Evolutionary conservation across 2,888 invertebrate genomes (phyloP), one percentile per base, ranked within the genome.

Genomic region (Brenthis daphne): DNA sequence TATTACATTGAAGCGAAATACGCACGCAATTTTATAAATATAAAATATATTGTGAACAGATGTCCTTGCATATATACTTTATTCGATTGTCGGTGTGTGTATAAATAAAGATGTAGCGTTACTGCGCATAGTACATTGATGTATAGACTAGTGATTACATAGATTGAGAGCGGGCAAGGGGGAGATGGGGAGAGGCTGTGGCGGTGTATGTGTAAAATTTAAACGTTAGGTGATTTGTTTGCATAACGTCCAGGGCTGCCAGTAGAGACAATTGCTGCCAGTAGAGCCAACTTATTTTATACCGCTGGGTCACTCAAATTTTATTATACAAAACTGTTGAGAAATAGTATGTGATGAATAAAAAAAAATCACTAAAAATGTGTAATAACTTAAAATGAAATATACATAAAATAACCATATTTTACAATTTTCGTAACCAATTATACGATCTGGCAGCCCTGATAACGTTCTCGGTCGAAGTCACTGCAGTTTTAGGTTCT

Each of bases 401-500:
- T 20, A 20, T 20, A 20, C 20, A 20, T 20, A 20, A 20, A 20
- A 20, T 1, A 20, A 20, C 20, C 20, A 20, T 20, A 20, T 20
- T 20, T 20, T 20, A 20, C 20, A 20, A 20, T 20, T 20, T 20
- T 20, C 20, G 20, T 1, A 20, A 1, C 20, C 20, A 20, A 20
- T 20, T 20, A 20, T 20, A 20, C 20, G 20, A 20, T 20, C 20
- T 20, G 20, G 20, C 20, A 20, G 20, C 20, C 20, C 20, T 20
- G 20, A 55, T 47, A 20, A 47, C 29, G 54, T 29, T 61, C 67
- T 64, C 68, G 69, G 66, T 65, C 65, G 53, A 50, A 67, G 65
- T 69, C 72, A 69, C 69, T 51, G 65, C 72, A 72, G 65, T 66
- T 53, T 63, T 71, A 70, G 70, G 75, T 75, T 73, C 75, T 76